phyloP scores from a whole-genome alignment of 2,888 invertebrate species.

The Nymphalis polychloros region DNA sequence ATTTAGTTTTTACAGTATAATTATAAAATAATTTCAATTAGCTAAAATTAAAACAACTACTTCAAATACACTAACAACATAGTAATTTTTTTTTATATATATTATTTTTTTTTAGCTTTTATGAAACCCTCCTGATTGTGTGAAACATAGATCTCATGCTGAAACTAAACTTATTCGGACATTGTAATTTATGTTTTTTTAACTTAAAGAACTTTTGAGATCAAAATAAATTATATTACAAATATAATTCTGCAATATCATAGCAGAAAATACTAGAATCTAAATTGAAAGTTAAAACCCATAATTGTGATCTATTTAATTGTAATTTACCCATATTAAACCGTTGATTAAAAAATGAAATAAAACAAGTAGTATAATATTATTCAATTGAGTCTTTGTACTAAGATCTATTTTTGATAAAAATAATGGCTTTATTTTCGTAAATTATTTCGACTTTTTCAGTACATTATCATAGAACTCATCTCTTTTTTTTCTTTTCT shows the following conservation, averaged over 20 bases:
- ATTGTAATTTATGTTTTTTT: conserved; percentile 3
- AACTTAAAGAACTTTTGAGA: conserved; percentile 16
- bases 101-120: not conserved
- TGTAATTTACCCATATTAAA: not conserved
- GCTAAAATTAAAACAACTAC: conserved; percentile 3
- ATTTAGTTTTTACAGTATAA: conserved; percentile 2
- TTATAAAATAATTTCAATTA: not conserved
- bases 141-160: conserved; percentile 4
- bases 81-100: not conserved
- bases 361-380: not conserved
- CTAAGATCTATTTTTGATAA: not conserved
- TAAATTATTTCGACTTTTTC: conserved; percentile 1
- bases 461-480: not conserved
- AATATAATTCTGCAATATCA: conserved; percentile 12
- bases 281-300: not conserved
- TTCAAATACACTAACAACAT: not conserved
- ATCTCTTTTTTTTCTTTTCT: no score
- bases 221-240: conserved; percentile 6
- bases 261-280: not conserved
- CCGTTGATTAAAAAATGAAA: not conserved
- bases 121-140: not conserved
- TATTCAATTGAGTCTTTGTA: not conserved
- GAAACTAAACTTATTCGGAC: conserved; percentile 6
- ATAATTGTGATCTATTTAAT: not conserved
- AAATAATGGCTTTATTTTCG: not conserved